Conservation (phyloP, 2,888 invertebrate genomes). For the Tipula lateralis region DNA sequence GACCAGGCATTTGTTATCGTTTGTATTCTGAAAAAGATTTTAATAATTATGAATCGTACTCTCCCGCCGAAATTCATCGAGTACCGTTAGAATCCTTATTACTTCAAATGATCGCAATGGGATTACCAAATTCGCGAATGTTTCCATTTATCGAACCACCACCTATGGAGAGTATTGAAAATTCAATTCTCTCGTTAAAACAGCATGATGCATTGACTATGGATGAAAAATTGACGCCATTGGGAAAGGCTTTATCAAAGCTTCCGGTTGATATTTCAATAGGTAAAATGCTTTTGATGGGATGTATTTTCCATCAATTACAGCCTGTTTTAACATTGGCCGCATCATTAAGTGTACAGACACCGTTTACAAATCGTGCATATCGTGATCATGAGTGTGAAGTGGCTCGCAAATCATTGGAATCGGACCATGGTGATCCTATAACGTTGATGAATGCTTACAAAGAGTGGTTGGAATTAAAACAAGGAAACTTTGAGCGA, state of each 20-base stretch:
- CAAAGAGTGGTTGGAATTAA: conserved; percentile 82
- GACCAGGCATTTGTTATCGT: conserved; percentile 90
- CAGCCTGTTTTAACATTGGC: conserved; percentile 86
- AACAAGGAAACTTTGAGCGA: conserved; percentile 51
- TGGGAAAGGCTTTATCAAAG: conserved; percentile 80
- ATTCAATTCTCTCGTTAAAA: conserved; percentile 77
- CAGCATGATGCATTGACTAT: conserved; percentile 79
- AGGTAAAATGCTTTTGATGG: conserved; percentile 93
- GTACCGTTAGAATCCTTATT: conserved; percentile 90
- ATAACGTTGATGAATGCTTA: conserved; percentile 82
- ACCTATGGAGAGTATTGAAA: conserved; percentile 74
- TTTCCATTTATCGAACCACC: conserved; percentile 98
- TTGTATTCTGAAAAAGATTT: conserved; percentile 82
- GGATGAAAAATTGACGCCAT: conserved; percentile 75
- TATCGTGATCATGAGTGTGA: conserved; percentile 79
- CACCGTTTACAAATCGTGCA: conserved; percentile 85
- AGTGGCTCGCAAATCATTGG: conserved; percentile 70
- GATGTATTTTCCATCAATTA: conserved; percentile 81
- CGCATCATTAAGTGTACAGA: conserved; percentile 88
- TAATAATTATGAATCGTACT: conserved; percentile 71
- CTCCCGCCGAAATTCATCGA: conserved; percentile 88
- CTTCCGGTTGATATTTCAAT: conserved; percentile 92
- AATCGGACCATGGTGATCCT: conserved; percentile 95
- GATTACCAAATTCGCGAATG: conserved; percentile 79
- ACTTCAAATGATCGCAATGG: conserved; percentile 89